Conservation (phyloP, 2,797 vertebrate genomes). For the Sitta carolinensis region DNA sequence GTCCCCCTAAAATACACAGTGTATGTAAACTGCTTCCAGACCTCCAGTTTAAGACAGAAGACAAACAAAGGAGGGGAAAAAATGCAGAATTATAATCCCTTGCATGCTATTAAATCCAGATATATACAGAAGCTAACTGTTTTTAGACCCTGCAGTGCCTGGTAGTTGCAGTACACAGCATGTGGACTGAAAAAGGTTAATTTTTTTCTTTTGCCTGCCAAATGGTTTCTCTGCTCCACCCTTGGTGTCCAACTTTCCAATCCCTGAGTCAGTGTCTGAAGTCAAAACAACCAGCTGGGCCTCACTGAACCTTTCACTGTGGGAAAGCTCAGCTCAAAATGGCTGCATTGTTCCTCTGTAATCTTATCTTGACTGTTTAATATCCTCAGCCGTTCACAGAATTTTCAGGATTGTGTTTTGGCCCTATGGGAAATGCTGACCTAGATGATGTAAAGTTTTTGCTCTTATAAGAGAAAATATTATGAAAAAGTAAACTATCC, state of each 20-base stretch:
- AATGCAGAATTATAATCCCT: not conserved
- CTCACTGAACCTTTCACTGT: conserved; percentile 77
- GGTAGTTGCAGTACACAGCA: not conserved
- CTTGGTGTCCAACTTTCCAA: conserved; percentile 77
- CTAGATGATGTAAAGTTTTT: conserved; percentile 36
- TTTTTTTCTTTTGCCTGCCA: conserved; percentile 71
- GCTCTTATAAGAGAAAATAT: conserved; percentile 15
- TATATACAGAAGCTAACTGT: not conserved
- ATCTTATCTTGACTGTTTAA: conserved; percentile 82
- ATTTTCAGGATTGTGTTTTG: conserved; percentile 77
- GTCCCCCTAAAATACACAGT: not conserved
- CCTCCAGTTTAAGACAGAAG: not conserved
- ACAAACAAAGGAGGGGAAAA: not conserved
- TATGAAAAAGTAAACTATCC: not conserved
- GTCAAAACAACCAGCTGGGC: conserved; percentile 78
- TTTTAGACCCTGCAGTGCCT: not conserved
- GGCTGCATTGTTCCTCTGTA: conserved; percentile 83
- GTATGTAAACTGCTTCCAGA: not conserved
- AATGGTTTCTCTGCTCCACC: conserved; percentile 76
- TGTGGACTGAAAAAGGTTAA: conserved; percentile 57
- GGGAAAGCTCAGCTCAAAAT: conserved; percentile 83
- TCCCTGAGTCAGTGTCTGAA: conserved; percentile 82
- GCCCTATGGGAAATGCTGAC: conserved; percentile 78
- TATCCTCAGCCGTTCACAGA: conserved; percentile 75
- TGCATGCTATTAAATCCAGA: not conserved